These are phyloP conservation scores for Gymnobelideus leadbeateri DNA, from an alignment of 2,113 vertebrate genomes.

Conservation along the genomic window DNA sequence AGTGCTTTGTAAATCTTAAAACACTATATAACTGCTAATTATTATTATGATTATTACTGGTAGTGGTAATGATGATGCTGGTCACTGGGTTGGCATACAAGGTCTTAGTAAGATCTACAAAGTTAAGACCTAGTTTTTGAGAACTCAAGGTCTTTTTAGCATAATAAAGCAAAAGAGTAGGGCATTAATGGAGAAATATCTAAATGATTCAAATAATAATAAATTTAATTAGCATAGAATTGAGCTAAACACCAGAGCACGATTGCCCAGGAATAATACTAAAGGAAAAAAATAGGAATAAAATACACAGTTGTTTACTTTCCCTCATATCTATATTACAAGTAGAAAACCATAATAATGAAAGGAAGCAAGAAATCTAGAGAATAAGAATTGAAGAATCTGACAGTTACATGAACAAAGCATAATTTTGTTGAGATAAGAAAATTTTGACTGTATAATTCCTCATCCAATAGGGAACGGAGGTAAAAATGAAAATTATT, in stretches of 20 bases:
- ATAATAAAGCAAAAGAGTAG: background rate
- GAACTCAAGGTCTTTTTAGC: background rate
- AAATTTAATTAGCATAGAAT: slow-evolving; percentile 41
- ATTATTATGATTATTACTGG: background rate
- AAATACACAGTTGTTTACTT: background rate
- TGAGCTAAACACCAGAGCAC: slow-evolving; percentile 33
- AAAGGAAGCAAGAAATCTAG: background rate
- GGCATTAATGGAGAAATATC: slow-evolving; percentile 13
- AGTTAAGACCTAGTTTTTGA: background rate
- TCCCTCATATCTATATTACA: background rate
- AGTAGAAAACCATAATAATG: background rate
- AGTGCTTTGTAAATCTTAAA: background rate
- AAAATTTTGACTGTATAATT: slow-evolving; percentile 41
- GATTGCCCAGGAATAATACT: slow-evolving; percentile 54
- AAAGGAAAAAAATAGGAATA: slow-evolving; percentile 51
- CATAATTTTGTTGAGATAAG: slow-evolving; percentile 53
- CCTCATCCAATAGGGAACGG: background rate
- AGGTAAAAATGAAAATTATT: slow-evolving; percentile 33
- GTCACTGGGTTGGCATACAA: background rate
- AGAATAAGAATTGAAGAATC: background rate
- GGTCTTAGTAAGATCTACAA: background rate
- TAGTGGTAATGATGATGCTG: background rate
- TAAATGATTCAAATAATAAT: slow-evolving; percentile 37
- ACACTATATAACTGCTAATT: background rate
- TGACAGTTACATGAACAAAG: background rate